phyloP scores from a whole-genome alignment of 2,113 vertebrate genomes.

The Brevimyrus niger region DNA sequence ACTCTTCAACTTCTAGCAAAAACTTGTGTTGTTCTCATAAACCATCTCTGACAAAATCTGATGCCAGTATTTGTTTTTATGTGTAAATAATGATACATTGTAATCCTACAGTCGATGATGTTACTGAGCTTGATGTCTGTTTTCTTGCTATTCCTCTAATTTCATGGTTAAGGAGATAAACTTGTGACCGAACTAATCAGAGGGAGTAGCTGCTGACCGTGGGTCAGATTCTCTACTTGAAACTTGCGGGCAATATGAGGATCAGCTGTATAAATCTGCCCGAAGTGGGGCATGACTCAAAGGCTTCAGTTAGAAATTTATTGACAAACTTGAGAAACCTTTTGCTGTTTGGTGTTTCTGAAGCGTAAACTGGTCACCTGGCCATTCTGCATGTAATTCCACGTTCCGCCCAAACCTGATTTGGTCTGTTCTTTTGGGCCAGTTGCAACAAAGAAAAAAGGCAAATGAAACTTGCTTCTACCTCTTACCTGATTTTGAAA shows the following conservation, averaged over 20 bases:
- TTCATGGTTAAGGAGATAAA: background rate
- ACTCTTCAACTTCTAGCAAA: background rate
- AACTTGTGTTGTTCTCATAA: background rate
- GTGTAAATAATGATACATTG: background rate
- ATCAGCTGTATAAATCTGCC: background rate
- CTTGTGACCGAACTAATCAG: background rate
- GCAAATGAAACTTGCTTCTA: background rate
- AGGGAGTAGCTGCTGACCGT: background rate
- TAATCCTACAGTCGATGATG: background rate
- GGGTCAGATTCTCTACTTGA: background rate
- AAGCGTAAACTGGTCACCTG: background rate
- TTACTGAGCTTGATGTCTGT: background rate
- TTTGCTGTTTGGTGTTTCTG: background rate
- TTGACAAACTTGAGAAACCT: background rate
- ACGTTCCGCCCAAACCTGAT: background rate
- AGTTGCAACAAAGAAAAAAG: too few relatives aligned
- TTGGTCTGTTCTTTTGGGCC: background rate
- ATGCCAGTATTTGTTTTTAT: background rate
- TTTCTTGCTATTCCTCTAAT: background rate
- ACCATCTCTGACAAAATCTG: background rate
- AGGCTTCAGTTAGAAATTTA: background rate
- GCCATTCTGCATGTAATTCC: background rate
- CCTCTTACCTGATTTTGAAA: background rate
- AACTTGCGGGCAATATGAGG: background rate
- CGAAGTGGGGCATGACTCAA: background rate